Conservation (phyloP, 1,140 invertebrate genomes). For the Nebria ingens region DNA sequence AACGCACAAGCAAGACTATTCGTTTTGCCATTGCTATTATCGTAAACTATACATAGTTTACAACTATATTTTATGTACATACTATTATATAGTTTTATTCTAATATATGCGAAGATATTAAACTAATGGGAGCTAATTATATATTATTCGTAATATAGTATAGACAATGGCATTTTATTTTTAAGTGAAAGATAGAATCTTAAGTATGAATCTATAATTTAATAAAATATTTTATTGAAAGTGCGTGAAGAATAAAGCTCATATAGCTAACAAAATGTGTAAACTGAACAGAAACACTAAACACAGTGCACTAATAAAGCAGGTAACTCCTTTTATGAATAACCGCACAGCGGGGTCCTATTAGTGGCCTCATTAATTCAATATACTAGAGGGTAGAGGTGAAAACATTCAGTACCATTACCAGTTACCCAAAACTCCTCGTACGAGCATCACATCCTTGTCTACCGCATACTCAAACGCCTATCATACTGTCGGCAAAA, state of each 20-base stretch:
- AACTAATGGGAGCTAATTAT: too few relatives aligned
- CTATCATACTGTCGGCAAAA: background rate
- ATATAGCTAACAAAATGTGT: background rate
- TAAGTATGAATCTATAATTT: too few relatives aligned
- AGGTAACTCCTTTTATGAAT: conserved; percentile 8
- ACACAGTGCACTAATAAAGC: background rate
- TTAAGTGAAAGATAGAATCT: too few relatives aligned
- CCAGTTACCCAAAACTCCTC: background rate
- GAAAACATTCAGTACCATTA: background rate
- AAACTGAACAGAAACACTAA: background rate
- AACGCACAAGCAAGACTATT: too few relatives aligned
- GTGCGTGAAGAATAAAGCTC: background rate
- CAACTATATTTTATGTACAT: too few relatives aligned
- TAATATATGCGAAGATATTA: too few relatives aligned
- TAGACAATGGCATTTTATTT: too few relatives aligned
- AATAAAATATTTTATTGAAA: background rate
- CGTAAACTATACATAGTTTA: too few relatives aligned
- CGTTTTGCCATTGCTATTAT: too few relatives aligned
- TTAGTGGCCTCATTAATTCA: conserved; percentile 9
- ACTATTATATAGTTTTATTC: too few relatives aligned
- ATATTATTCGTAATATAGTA: too few relatives aligned
- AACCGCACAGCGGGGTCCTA: background rate
- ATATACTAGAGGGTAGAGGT: background rate
- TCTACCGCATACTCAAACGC: background rate
- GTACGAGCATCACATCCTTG: background rate